Evolutionary conservation across 2,113 vertebrate species (phyloP).

Genomic region (Corydoras sp.): DNA sequence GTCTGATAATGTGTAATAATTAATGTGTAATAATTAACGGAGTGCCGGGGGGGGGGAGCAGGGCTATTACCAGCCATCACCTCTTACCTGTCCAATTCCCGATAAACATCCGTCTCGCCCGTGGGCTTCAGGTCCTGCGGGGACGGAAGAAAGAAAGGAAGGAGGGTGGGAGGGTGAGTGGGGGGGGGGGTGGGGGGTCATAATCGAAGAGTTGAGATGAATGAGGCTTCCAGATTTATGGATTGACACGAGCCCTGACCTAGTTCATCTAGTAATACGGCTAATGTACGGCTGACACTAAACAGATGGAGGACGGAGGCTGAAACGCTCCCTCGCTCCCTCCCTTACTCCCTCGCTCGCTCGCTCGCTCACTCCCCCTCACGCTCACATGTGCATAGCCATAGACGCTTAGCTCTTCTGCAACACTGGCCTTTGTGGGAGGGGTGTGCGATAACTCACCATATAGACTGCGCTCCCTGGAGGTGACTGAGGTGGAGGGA

Average conservation of each 20-base stretch:
- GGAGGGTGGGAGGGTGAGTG: constrained; percentile 30
- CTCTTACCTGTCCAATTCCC: constrained; percentile 66
- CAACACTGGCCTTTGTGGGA: constrained; percentile 6
- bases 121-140: constrained; percentile 68
- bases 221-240: constrained; percentile 42
- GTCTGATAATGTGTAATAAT: too few species aligned
- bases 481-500: constrained; percentile 50
- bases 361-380: too few species aligned
- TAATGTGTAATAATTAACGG: constrained; percentile 18
- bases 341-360: too few species aligned
- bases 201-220: not conserved
- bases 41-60: constrained; percentile 6
- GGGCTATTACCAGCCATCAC: constrained; percentile 31
- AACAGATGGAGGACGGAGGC: not conserved
- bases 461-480: constrained; percentile 65
- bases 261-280: constrained; percentile 60
- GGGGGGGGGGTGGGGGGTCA: constrained; percentile 35
- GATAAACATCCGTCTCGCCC: constrained; percentile 64
- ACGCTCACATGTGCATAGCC: constrained; percentile 15
- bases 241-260: constrained; percentile 39
- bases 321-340: too few species aligned
- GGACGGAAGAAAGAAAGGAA: constrained; percentile 35
- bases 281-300: constrained; percentile 54
- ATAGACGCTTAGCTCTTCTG: not conserved
- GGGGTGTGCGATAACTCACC: constrained; percentile 60